A percentile compares a stretch with the other conserved stretches of the same genome.
Evolutionary conservation across 1,140 invertebrate genomes (phyloP).

Genomic region (Cyclargus thomasi): DNA sequence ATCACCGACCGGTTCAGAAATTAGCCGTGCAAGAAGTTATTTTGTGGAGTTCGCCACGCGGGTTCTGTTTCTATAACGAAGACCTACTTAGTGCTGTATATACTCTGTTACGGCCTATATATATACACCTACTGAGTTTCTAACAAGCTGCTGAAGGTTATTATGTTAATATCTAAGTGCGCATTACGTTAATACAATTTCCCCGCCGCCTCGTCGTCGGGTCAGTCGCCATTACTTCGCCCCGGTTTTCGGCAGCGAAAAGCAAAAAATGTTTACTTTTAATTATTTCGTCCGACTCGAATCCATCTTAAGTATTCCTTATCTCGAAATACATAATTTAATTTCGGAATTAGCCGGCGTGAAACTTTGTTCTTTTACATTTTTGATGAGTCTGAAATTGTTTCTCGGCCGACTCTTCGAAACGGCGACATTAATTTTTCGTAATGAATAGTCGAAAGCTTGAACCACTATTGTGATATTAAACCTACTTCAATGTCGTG

Average conservation of each 20-base stretch:
- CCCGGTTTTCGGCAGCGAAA: neutral
- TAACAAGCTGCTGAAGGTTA: neutral
- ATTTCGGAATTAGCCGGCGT: neutral
- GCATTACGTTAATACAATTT: neutral
- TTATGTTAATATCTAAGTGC: neutral
- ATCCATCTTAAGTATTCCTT: neutral
- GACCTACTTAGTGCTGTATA: too few relatives aligned
- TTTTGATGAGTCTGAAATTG: neutral
- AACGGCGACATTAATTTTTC: neutral
- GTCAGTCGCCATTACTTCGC: too few relatives aligned
- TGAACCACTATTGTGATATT: neutral
- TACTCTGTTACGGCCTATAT: too few relatives aligned
- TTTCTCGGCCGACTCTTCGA: neutral
- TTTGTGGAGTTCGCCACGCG: too few relatives aligned
- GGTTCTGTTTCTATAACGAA: too few relatives aligned
- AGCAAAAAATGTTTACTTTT: constrained; percentile 1
- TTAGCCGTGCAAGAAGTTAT: too few relatives aligned
- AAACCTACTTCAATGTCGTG: neutral
- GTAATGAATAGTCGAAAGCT: neutral
- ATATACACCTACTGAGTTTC: too few relatives aligned
- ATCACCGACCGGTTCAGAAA: too few relatives aligned
- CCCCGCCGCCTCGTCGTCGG: too few relatives aligned
- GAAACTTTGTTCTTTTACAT: constrained; percentile 10
- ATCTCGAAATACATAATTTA: neutral
- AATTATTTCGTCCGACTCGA: neutral